Evolutionary conservation across 1,140 invertebrate species (phyloP), one percentile per base, ranked within the genome.

Genomic region (Scaptomyza montana): DNA sequence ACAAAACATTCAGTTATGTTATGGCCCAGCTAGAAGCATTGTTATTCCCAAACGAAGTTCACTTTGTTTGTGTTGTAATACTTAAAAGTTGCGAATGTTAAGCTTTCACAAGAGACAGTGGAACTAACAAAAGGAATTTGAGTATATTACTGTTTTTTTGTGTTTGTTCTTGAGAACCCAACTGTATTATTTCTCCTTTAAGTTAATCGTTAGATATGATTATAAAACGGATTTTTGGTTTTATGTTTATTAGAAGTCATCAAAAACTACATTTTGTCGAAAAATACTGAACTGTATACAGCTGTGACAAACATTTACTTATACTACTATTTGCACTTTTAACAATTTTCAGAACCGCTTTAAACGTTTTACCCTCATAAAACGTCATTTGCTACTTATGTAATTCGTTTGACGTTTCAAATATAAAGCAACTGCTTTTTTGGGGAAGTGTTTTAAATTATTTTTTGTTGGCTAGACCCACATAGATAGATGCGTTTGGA

Each of bases 401-500:
- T 43, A 19, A 16, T 16, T 16, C 45, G 30, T 49, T 46, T 54
- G 39, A 46, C 16, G 16, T 12, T 4, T 33, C 6, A 33, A 63
- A 49, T 49, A 25, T 36, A 7, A 2, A n/a, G 16, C 16, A 16
- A 16, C 0, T 16, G 8, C 36, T 10, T 3, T 10, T 8, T 43
- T n/a, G 39, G 2, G 12, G 4, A 43, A 43, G 39, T 9, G 12
- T 9, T 30, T 28, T 4, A 12, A 10, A 49, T 49, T 39, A 3
- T 9, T 41, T 7, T 41, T 57, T 46, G 16, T 30, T 47, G 28
- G 13, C 43, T 46, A 59, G 25, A 8, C 21, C 25, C 28, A 47
- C 13, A 25, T 25, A 1, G n/a, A n/a, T n/a, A n/a, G 21, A 30
- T 28, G 10, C 21, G 19, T 67, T 60, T 72, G 69, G 69, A 55